phyloP scores from a whole-genome alignment of 2,113 vertebrate species.

The Tyrannus savana region DNA sequence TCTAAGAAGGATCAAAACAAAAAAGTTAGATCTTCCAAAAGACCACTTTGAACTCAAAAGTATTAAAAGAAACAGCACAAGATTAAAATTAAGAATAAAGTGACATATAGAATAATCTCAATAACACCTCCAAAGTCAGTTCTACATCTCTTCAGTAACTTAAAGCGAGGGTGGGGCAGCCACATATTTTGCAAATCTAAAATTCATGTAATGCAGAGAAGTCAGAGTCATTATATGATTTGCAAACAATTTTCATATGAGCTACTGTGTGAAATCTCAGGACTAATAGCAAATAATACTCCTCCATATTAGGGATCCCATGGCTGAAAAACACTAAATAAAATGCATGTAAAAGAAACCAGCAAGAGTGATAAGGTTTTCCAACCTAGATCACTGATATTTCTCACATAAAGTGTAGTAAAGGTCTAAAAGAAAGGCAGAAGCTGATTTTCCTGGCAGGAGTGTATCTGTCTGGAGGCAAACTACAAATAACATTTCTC shows the following conservation, averaged over 20 bases:
- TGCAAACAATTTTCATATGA: neutral
- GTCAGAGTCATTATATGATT: neutral
- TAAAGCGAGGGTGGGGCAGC: neutral
- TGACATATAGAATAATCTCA: neutral
- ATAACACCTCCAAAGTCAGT: neutral
- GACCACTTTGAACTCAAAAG: neutral
- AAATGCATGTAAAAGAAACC: neutral
- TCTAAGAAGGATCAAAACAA: neutral
- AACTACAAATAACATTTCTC: neutral
- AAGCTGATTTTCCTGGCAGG: neutral
- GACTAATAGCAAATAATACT: neutral
- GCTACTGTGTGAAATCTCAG: neutral
- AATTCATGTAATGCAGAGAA: neutral
- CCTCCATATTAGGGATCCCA: neutral
- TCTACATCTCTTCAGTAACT: neutral
- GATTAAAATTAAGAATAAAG: neutral
- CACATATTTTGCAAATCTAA: neutral
- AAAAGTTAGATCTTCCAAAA: neutral
- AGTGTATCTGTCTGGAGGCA: neutral
- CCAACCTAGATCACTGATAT: neutral
- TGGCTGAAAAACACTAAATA: neutral
- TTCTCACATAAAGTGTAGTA: neutral
- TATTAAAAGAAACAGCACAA: neutral
- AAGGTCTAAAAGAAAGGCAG: neutral
- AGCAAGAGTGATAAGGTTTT: neutral